These are phyloP conservation scores for Sinocyclocheilus maitianheensis DNA, from an alignment of 2,113 vertebrate genomes.

Conservation along the genomic window DNA sequence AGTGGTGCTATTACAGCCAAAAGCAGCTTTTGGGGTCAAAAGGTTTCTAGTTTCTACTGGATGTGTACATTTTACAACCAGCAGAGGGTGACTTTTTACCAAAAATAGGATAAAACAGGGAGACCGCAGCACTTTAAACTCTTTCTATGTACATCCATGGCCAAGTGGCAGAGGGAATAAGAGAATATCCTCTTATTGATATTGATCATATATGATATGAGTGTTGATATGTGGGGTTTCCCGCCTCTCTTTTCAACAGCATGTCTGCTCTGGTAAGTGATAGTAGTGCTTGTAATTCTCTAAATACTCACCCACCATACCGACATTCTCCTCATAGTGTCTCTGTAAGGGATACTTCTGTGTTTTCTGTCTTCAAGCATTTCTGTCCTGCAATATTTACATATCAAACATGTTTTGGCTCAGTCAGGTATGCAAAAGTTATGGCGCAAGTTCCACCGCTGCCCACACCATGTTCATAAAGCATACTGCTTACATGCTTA, in stretches of 20 bases:
- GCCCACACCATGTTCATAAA: background rate
- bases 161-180: too few species aligned
- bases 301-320: background rate
- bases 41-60: background rate
- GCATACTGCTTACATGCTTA: too few species aligned
- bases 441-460: background rate
- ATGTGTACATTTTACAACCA: conserved; percentile 11
- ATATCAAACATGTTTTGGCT: background rate
- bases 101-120: background rate
- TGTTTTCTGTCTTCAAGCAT: background rate
- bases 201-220: too few species aligned
- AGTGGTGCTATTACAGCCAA: background rate
- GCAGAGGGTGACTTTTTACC: conserved; percentile 22
- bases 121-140: background rate
- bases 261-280: background rate
- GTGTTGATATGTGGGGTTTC: background rate
- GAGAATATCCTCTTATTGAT: too few species aligned
- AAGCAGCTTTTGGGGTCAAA: background rate
- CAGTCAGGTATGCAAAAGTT: background rate
- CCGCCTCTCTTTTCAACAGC: background rate
- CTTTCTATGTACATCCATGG: background rate
- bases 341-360: conserved; percentile 4
- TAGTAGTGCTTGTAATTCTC: background rate
- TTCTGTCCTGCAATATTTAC: background rate
- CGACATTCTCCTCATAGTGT: background rate